These are phyloP conservation scores for Agapornis canus DNA, from an alignment of 2,797 vertebrate species.

Conservation along the genomic window DNA sequence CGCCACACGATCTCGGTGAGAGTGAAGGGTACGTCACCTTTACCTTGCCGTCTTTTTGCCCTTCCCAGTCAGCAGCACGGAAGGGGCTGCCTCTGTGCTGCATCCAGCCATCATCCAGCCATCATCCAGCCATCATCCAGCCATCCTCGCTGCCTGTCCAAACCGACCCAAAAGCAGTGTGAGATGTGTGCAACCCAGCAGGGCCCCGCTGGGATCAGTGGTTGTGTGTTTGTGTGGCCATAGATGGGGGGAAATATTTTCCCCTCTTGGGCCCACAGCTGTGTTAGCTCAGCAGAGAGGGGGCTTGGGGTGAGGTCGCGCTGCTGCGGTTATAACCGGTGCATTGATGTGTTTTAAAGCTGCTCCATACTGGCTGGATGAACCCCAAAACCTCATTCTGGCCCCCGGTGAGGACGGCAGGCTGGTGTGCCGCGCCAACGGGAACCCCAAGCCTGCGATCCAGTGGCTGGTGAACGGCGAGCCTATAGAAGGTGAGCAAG, in stretches of 20 bases:
- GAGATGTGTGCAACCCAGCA: neutral
- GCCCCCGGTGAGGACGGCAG: constrained; percentile 90
- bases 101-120: accelerated
- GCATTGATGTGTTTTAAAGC: constrained; percentile 75
- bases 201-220: accelerated
- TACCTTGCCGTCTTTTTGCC: constrained; percentile 61
- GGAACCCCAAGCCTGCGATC: constrained; percentile 92
- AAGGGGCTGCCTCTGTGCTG: neutral
- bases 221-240: neutral
- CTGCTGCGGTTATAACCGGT: neutral
- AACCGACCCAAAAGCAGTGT: accelerated
- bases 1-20: constrained; percentile 92
- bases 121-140: neutral
- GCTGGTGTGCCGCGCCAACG: constrained; percentile 91
- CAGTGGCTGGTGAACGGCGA: constrained; percentile 93
- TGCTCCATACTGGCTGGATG: constrained; percentile 95
- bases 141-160: neutral
- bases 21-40: constrained; percentile 91
- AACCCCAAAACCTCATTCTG: constrained; percentile 90
- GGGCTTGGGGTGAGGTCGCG: accelerated
- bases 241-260: neutral
- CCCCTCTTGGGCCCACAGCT: accelerated
- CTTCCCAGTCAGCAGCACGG: neutral
- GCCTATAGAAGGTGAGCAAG: constrained; percentile 84
- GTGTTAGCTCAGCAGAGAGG: neutral